A percentile compares a stretch with the other conserved stretches of the same genome.
phyloP scores from a whole-genome alignment of 1,140 invertebrate species.

The Belonocnema kinseyi region DNA sequence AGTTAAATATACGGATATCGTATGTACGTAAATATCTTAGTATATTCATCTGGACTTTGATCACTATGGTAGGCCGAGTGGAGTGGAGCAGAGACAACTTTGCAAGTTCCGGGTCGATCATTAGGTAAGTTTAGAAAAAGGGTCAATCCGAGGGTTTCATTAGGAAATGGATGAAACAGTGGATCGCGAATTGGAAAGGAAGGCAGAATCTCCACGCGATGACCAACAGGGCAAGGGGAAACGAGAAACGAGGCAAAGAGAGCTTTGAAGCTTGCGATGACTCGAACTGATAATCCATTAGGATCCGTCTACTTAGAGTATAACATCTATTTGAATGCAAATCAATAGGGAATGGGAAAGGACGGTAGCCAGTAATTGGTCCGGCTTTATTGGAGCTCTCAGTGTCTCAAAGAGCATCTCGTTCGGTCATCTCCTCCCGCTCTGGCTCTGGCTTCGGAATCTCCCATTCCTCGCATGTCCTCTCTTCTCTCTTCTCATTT shows the following conservation, averaged over 20 bases:
- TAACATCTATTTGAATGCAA: slow-evolving; percentile 77
- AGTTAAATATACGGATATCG: too few relatives aligned
- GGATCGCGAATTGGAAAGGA: slow-evolving; percentile 70
- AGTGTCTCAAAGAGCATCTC: slow-evolving; percentile 76
- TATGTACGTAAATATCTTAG: too few relatives aligned
- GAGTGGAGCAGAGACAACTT: background rate
- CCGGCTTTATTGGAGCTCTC: slow-evolving; percentile 75
- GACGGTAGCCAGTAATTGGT: slow-evolving; percentile 74
- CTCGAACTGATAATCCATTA: slow-evolving; percentile 77
- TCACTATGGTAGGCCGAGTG: background rate
- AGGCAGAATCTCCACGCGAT: slow-evolving; percentile 46
- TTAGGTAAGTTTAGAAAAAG: slow-evolving; percentile 71
- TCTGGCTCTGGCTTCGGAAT: slow-evolving; percentile 44
- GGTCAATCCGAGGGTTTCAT: slow-evolving; percentile 70
- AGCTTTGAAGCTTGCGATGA: slow-evolving; percentile 75
- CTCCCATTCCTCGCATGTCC: slow-evolving; percentile 32
- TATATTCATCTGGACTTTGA: background rate
- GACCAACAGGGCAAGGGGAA: slow-evolving; percentile 42
- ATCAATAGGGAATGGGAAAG: slow-evolving; percentile 75
- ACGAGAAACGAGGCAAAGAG: slow-evolving; percentile 55
- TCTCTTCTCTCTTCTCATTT: slow-evolving; percentile 36
- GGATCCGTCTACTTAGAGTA: slow-evolving; percentile 76
- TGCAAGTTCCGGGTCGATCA: slow-evolving; percentile 47
- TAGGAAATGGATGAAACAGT: slow-evolving; percentile 76
- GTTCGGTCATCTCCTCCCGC: slow-evolving; percentile 74